phyloP scores from a whole-genome alignment of 2,113 vertebrate species.

The Gnathonemus echidnorhynchus region DNA sequence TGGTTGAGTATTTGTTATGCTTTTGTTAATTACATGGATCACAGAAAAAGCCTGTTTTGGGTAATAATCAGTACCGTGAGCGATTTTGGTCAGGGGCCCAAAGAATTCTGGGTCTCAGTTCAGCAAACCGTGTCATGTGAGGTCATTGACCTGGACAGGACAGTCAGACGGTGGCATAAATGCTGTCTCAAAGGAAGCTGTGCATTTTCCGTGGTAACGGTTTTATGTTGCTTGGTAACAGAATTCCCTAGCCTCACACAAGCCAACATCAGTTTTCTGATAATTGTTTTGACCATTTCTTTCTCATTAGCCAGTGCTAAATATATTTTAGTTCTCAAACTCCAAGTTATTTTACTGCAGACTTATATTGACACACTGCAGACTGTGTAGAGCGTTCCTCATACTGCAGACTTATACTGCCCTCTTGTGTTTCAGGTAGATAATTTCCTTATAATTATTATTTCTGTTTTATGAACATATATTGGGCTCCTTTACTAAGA shows the following conservation, averaged over 20 bases:
- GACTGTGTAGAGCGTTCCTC: no score
- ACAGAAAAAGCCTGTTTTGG: neutral
- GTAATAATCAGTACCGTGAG: neutral
- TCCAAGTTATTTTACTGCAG: neutral
- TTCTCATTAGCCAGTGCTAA: neutral
- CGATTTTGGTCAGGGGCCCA: neutral
- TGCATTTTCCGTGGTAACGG: neutral
- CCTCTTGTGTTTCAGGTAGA: slow-evolving; percentile 37
- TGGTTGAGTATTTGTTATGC: neutral
- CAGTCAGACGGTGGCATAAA: neutral
- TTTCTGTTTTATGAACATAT: neutral
- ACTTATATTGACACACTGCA: no score
- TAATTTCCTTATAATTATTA: neutral
- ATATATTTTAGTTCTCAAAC: neutral
- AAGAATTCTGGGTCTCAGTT: neutral
- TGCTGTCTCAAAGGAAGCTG: neutral
- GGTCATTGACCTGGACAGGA: neutral
- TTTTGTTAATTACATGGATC: neutral
- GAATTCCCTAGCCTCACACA: neutral
- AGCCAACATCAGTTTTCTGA: neutral
- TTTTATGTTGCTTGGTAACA: neutral
- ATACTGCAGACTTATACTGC: slow-evolving; percentile 29
- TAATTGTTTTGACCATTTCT: neutral
- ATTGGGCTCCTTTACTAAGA: neutral
- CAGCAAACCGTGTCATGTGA: neutral